phyloP scores from a whole-genome alignment of 1,140 invertebrate species.

The Chlorops oryzae region DNA sequence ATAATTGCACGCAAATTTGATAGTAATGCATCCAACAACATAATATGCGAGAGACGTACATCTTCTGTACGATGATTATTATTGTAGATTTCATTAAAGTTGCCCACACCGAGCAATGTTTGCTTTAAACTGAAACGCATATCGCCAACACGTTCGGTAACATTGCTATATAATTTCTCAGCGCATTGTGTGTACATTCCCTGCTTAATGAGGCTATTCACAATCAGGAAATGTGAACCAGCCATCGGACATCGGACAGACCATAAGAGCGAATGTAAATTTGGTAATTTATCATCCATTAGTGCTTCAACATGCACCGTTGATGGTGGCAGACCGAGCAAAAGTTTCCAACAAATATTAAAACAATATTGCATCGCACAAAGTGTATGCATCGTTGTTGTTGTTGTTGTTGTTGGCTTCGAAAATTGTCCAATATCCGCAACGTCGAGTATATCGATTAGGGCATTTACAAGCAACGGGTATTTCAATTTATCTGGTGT shows the following conservation, averaged over 20 bases:
- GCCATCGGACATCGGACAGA: conserved; percentile 40
- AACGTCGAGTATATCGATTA: conserved; percentile 72
- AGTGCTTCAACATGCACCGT: conserved; percentile 77
- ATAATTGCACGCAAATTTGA: conserved; percentile 43
- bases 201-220: conserved; percentile 45
- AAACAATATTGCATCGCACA: conserved; percentile 90
- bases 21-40: conserved; percentile 38
- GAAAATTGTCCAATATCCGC: conserved; percentile 60
- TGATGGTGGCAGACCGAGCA: conserved; percentile 79
- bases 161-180: conserved; percentile 36
- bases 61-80: conserved; percentile 21
- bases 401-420: too few species aligned
- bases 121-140: conserved; percentile 40
- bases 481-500: conserved; percentile 88
- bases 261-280: conserved; percentile 55
- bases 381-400: conserved; percentile 61
- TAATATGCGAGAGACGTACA: conserved; percentile 32
- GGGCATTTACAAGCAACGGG: conserved; percentile 73
- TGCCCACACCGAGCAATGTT: conserved; percentile 36
- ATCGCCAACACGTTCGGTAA: conserved; percentile 38
- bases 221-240: conserved; percentile 38
- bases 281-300: conserved; percentile 50
- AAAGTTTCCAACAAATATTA: conserved; percentile 54
- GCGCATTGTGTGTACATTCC: conserved; percentile 47
- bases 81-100: conserved; percentile 32